Evolutionary conservation across 2,888 invertebrate genomes (phyloP).

Genomic region (Coenonympha glycerion): DNA sequence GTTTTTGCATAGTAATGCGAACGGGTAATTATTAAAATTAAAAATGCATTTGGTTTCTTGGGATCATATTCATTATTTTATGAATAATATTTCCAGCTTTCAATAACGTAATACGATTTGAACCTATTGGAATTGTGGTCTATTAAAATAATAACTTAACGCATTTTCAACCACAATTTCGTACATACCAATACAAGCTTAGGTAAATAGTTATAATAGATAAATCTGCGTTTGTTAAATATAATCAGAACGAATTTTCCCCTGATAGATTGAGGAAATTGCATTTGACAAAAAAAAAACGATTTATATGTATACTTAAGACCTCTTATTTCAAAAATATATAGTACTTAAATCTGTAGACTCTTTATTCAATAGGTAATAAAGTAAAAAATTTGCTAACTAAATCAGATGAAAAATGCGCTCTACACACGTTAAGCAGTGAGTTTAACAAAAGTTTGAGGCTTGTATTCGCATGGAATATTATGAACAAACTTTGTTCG

Average conservation of each 20-base stretch:
- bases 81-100: not conserved
- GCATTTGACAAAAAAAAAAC: too few relatives aligned
- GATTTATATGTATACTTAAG: too few relatives aligned
- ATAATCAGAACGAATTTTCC: too few relatives aligned
- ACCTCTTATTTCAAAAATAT: too few relatives aligned
- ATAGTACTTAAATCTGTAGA: too few relatives aligned
- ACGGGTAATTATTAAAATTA: not conserved
- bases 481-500: conserved; percentile 5
- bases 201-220: too few relatives aligned
- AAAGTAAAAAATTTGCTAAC: too few relatives aligned
- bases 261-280: too few relatives aligned
- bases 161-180: not conserved
- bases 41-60: not conserved
- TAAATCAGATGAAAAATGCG: not conserved
- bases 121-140: conserved; percentile 1
- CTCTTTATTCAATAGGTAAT: too few relatives aligned
- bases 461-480: conserved; percentile 10
- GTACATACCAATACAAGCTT: too few relatives aligned
- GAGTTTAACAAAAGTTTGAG: conserved; percentile 5
- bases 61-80: too few relatives aligned
- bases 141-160: not conserved
- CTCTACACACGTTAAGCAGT: conserved; percentile 2
- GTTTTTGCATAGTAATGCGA: not conserved
- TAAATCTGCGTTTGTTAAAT: too few relatives aligned
- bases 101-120: not conserved